Evolutionary conservation across 2,888 invertebrate species (phyloP), one percentile per base, ranked within the genome.

Genomic region (Allacma fusca): DNA sequence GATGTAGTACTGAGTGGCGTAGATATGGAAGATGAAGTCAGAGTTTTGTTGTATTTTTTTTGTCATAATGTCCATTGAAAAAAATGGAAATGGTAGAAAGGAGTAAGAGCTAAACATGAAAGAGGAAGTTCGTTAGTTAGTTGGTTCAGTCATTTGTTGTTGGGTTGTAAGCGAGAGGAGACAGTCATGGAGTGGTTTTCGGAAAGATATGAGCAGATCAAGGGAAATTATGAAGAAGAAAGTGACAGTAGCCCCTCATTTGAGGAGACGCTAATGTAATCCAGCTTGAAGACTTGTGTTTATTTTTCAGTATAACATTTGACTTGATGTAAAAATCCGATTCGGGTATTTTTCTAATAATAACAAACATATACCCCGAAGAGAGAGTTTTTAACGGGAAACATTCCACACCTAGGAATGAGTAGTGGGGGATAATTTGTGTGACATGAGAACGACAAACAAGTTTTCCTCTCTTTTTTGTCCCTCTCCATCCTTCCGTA

Each of bases 401-500:
- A 78, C 81, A 80, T 81, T 82, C 82, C 82, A 82, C 82, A 81
- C 82, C 81, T 82, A 80, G 78, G 81, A 82, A 80, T 78, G 79
- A 82, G 79, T 80, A 77, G 75, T 77, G 79, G 79, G 69, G 72
- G 71, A 64, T 81, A 81, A 83, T 83, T 83, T 83, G 81, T 83
- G 83, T 83, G 83, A 81, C 81, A 81, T 81, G 80, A 81, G 78
- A 80, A 82, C 80, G 81, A 82, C 82, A 83, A 83, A 81, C 83
- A 83, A 83, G 81, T 82, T 82, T 80, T 78, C 68, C 43, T 64
- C 34, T 9, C 44, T 71, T 64, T 50, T 64, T 26, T 64, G 19
- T 24, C 40, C 73, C 9, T 62, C 4, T 73, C 19, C 67, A 28
- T 67, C 19, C 16, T 23, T 34, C 67, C n/a, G 7, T 67, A 29